Base-by-base conservation (phyloP, 2,888 invertebrate genomes). In the Thera obeliscata region DNA sequence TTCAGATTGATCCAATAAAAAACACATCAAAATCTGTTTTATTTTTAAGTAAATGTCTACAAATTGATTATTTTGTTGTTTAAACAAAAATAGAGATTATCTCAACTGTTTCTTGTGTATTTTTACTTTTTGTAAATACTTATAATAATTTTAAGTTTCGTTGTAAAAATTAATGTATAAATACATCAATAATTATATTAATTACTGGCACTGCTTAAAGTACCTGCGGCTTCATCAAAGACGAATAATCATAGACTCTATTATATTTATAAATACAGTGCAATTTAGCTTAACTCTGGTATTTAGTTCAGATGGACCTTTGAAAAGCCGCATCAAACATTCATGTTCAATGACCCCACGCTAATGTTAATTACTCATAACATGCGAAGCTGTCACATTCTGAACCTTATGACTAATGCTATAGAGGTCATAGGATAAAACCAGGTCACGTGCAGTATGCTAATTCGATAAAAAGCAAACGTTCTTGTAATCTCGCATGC, bases 381-480 rank as follows among this genome's bases (percentile, higher is more conserved):
- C 65, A 69, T 56, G 62, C 64, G 3, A 9, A 52, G 50, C 54
- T 35, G 46, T 49, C 54, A 54, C 46, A 63, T 58, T 69, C 62
- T 67, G 50, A 66, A 72, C 76, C 71, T 74, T 80, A 79, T 35
- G 0, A 33, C 2, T 36, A 0, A 6, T 0, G 0, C 12, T 0
- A 62, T 74, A 80, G 69, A 62, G 70, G 64, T 5, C 22, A 56
- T 54, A 50, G 41, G 56, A 3, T 36, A 12, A 64, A 87, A 82
- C 78, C 77, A 76, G 87, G 87, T 81, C 85, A 84, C 75, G 78
- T 85, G 84, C 83, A 83, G 75, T 79, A 82, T 81, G 85, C 79
- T 87, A 86, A 87, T 87, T 86, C 78, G 83, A 87, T 87, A 83
- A 87, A 85, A 85, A 80, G 72, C 72, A 66, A 66, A 73, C 66